Conservation (phyloP, 2,797 vertebrate species). For the Prunella strophiata region DNA sequence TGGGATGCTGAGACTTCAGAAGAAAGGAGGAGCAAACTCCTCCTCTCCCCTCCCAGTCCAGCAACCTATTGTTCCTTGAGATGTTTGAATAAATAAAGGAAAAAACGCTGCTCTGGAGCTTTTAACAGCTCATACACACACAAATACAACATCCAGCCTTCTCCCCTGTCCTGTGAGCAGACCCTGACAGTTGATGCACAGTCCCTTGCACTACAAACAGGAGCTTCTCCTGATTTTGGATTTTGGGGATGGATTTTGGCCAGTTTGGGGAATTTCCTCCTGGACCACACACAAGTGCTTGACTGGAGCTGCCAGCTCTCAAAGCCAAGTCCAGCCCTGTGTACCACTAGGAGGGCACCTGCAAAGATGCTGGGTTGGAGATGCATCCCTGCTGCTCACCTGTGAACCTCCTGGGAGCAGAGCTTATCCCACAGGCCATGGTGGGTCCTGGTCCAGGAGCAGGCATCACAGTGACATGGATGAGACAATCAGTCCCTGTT, state of each 20-base stretch:
- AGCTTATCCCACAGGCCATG: rapidly evolving
- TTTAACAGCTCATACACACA: background rate
- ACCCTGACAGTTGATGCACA: background rate
- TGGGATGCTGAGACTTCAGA: background rate
- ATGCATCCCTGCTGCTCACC: background rate
- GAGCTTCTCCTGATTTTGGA: background rate
- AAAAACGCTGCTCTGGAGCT: background rate
- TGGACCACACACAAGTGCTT: background rate
- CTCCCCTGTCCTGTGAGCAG: background rate
- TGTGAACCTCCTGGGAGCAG: background rate
- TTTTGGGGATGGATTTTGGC: background rate
- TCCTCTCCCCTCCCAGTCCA: background rate
- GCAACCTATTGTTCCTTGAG: background rate
- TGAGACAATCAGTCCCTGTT: background rate
- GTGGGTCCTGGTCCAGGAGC: background rate
- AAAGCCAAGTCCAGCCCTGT: background rate
- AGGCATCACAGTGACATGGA: rapidly evolving
- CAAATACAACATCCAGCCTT: background rate
- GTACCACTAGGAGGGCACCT: background rate
- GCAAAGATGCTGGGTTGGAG: background rate
- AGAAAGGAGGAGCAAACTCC: background rate
- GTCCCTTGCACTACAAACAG: background rate
- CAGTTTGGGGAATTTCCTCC: background rate
- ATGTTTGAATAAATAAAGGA: background rate
- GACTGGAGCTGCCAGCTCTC: background rate